A percentile compares a stretch with the other conserved stretches of the same genome.
phyloP scores from a whole-genome alignment of 2,888 invertebrate genomes.

The Drosophila sordidula region DNA sequence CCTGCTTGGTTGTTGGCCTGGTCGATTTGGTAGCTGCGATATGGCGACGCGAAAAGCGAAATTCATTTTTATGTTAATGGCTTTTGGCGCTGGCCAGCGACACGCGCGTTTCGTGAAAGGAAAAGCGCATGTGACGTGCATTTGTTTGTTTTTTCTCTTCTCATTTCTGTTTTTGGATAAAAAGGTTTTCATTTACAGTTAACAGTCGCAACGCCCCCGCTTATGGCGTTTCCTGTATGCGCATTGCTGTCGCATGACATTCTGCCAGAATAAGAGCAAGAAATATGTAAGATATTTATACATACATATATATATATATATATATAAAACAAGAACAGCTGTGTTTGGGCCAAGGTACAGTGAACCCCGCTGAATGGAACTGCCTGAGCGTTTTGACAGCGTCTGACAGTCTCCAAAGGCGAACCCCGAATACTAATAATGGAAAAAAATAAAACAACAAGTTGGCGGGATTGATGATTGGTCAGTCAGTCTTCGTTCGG shows the following conservation, averaged over 20 bases:
- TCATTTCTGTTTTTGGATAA: constrained; percentile 5
- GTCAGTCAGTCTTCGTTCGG: constrained; percentile 9
- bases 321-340: constrained; percentile 10
- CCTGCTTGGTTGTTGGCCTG: constrained; percentile 36
- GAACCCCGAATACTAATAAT: too few relatives aligned
- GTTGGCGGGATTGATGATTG: constrained; percentile 29
- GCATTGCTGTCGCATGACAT: constrained; percentile 63
- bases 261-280: constrained; percentile 39
- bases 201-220: constrained; percentile 35
- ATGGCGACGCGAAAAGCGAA: constrained; percentile 69
- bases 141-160: constrained; percentile 5
- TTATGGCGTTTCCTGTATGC: constrained; percentile 56
- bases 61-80: constrained; percentile 79
- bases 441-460: constrained; percentile 2
- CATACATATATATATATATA: background rate
- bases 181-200: constrained; percentile 55
- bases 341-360: constrained; percentile 36
- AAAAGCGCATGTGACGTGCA: constrained; percentile 59
- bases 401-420: constrained; percentile 11
- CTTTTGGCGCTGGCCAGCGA: constrained; percentile 65
- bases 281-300: background rate
- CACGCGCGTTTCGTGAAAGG: constrained; percentile 73
- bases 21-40: constrained; percentile 73
- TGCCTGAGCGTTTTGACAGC: constrained; percentile 35
- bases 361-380: constrained; percentile 33